Evolutionary conservation across 2,113 vertebrate species (phyloP).

Genomic region (Ahaetulla prasina): DNA sequence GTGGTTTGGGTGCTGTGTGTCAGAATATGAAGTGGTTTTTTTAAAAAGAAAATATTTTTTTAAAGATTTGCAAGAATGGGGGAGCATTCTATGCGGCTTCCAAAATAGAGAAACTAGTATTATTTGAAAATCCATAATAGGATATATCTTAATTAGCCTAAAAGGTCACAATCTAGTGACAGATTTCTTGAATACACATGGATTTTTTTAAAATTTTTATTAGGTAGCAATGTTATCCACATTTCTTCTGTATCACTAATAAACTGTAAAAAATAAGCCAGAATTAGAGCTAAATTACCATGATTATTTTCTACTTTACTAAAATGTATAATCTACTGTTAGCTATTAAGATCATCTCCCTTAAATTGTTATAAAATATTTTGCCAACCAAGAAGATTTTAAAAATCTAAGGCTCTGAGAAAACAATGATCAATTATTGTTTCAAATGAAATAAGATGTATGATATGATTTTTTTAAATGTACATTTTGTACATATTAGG

Average conservation of each 20-base stretch:
- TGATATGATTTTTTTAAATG: background rate
- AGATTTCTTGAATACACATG: background rate
- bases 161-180: background rate
- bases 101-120: background rate
- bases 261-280: background rate
- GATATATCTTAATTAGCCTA: background rate
- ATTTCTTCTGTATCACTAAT: background rate
- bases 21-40: too few relatives aligned
- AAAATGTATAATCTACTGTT: background rate
- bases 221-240: background rate
- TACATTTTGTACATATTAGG: background rate
- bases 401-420: background rate
- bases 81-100: background rate
- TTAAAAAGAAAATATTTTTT: background rate
- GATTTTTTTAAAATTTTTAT: background rate
- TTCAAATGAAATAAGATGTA: background rate
- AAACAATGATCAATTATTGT: background rate
- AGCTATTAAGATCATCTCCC: background rate
- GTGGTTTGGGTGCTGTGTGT: too few relatives aligned
- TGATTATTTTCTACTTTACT: background rate
- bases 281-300: background rate
- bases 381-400: background rate
- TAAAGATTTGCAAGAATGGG: background rate
- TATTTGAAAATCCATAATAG: background rate
- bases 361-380: background rate